These are phyloP conservation scores for Peromyscus polionotus DNA, from an alignment of 2,113 vertebrate species.

Conservation along the genomic window DNA sequence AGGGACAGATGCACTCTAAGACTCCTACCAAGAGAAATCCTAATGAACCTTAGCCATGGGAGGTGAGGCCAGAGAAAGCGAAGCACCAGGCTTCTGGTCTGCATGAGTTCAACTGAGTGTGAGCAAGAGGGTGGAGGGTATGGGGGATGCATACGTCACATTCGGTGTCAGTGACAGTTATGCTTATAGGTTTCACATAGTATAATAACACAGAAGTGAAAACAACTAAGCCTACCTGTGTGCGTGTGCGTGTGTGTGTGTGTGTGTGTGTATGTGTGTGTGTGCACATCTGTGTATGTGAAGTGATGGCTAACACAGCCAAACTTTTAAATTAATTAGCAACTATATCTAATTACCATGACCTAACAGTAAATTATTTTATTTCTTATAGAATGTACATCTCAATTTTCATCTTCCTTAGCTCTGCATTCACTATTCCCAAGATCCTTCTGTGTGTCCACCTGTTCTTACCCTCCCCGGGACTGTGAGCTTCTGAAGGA, in stretches of 20 bases:
- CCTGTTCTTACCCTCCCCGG: not conserved
- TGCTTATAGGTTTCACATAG: not conserved
- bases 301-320: not conserved
- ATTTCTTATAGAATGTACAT: not conserved
- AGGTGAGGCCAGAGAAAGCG: not conserved
- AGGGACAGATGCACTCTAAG: not conserved
- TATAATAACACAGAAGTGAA: slow-evolving; percentile 23
- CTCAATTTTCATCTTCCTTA: not conserved
- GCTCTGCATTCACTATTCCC: not conserved
- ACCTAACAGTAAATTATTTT: not conserved
- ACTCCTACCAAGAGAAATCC: not conserved
- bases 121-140: not conserved
- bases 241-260: not conserved
- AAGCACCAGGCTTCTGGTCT: not conserved
- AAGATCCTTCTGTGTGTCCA: not conserved
- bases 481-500: not conserved
- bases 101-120: not conserved
- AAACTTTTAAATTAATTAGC: not conserved
- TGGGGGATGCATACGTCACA: not conserved
- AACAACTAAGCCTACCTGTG: too few relatives aligned
- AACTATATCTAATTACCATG: slow-evolving; percentile 1
- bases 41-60: not conserved
- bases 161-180: not conserved
- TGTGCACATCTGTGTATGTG: not conserved
- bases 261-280: not conserved